These are phyloP conservation scores for Ctenosaura bakeri DNA, from an alignment of 2,797 vertebrate species.

Conservation along the genomic window DNA sequence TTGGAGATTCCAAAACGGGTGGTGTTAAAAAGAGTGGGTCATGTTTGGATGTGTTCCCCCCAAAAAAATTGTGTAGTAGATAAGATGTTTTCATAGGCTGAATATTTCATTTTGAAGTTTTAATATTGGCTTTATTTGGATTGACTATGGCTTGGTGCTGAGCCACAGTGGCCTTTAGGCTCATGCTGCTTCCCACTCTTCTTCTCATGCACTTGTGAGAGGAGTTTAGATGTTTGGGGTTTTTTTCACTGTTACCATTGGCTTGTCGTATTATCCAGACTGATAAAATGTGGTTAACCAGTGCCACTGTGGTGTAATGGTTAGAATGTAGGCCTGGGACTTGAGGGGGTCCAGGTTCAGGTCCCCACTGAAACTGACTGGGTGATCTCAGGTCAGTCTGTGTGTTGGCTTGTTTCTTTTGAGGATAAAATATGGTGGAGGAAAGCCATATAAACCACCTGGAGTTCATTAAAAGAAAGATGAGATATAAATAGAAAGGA, in stretches of 20 bases:
- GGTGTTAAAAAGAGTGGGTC: constrained; percentile 62
- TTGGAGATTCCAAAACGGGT: constrained; percentile 33
- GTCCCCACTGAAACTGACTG: background rate
- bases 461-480: background rate
- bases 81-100: constrained; percentile 47
- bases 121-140: background rate
- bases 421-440: background rate
- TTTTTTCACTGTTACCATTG: background rate
- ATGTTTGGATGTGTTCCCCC: constrained; percentile 31
- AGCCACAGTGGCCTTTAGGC: background rate
- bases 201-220: no score
- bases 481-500: no score
- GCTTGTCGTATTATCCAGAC: background rate
- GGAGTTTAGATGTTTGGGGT: background rate
- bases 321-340: background rate
- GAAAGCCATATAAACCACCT: background rate
- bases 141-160: background rate
- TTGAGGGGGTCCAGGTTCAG: background rate
- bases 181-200: background rate
- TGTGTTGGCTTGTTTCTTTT: background rate
- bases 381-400: background rate
- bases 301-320: background rate
- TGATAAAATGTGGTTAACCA: background rate
- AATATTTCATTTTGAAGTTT: background rate
- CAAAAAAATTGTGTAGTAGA: constrained; percentile 53